phyloP scores from a whole-genome alignment of 2,797 vertebrate genomes.

The Enteromius argenteus region DNA sequence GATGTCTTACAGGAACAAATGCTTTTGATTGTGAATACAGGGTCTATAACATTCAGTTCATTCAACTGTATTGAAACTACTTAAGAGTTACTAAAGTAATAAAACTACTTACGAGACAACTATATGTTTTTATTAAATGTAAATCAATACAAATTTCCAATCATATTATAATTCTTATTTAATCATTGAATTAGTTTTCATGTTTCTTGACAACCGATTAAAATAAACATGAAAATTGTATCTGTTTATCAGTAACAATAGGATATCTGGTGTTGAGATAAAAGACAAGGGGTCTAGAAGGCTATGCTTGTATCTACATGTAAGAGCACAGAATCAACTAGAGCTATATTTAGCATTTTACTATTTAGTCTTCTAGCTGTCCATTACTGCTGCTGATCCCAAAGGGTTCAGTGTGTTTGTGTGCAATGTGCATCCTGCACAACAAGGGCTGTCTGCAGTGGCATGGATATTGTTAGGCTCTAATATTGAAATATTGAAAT shows the following conservation, averaged over 20 bases:
- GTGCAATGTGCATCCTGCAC: constrained; percentile 29
- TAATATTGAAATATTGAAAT: background rate
- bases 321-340: constrained; percentile 8
- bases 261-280: background rate
- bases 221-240: background rate
- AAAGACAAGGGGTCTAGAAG: background rate
- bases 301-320: background rate
- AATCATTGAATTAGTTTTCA: background rate
- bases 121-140: background rate
- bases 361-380: constrained; percentile 16
- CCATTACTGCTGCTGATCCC: constrained; percentile 30
- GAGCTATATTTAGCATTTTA: constrained; percentile 25
- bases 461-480: constrained; percentile 4
- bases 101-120: background rate
- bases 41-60: background rate
- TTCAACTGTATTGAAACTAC: background rate
- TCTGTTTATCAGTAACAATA: background rate
- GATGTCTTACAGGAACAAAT: background rate
- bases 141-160: background rate
- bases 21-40: background rate
- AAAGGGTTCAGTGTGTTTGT: constrained; percentile 26
- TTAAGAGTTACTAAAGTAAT: too few relatives aligned
- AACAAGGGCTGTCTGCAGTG: constrained; percentile 24
- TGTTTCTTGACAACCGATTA: background rate
- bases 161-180: background rate